Conservation (phyloP, 2,888 invertebrate species). For the Uloborus plumipes region DNA sequence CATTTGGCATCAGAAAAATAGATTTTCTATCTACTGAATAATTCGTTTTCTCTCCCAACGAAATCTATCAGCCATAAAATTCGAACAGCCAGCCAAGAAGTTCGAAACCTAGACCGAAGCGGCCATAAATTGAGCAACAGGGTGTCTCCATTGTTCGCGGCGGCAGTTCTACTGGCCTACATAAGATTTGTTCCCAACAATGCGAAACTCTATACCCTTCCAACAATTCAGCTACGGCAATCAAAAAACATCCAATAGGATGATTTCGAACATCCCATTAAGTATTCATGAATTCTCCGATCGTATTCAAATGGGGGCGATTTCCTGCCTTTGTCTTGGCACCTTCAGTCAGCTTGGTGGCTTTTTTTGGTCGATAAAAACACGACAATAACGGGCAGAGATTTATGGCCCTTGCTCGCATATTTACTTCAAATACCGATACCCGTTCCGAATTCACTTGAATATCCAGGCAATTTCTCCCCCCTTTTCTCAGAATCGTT, state of each 20-base stretch:
- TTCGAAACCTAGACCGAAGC: conserved; percentile 18
- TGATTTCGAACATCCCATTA: conserved; percentile 44
- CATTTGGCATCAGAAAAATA: no score
- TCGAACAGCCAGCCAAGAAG: conserved; percentile 42
- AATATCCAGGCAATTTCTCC: not conserved
- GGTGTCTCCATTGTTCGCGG: conserved; percentile 42
- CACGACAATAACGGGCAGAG: conserved; percentile 55
- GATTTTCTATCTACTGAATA: no score
- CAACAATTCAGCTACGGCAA: conserved; percentile 40
- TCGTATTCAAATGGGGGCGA: conserved; percentile 55
- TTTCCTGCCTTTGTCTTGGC: conserved; percentile 58
- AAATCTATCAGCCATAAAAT: conserved; percentile 54
- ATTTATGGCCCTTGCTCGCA: conserved; percentile 41
- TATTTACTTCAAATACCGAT: conserved; percentile 51
- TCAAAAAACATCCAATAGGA: conserved; percentile 42
- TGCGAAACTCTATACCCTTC: conserved; percentile 39
- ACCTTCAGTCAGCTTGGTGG: conserved; percentile 31
- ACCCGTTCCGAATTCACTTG: conserved; percentile 19
- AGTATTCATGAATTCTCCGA: conserved; percentile 60
- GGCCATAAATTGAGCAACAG: conserved; percentile 59
- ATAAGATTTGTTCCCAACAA: conserved; percentile 48
- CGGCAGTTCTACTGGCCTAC: conserved; percentile 59
- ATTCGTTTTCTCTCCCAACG: conserved; percentile 7
- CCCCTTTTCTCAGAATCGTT: conserved; percentile 32
- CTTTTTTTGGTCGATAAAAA: conserved; percentile 51